phyloP scores from a whole-genome alignment of 2,797 vertebrate genomes.

The Xenentodon cancila region DNA sequence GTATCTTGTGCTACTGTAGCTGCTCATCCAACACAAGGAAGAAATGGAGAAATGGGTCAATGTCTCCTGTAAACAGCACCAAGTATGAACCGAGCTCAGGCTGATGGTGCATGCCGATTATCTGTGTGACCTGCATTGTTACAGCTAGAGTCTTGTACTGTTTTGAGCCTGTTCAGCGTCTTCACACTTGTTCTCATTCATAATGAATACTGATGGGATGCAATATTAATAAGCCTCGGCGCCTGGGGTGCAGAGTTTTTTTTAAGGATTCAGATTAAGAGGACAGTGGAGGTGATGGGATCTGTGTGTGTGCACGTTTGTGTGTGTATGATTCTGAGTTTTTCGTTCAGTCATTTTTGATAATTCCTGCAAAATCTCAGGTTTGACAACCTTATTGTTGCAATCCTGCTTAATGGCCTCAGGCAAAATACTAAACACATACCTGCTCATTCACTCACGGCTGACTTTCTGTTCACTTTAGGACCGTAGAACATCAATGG shows the following conservation, averaged over 20 bases:
- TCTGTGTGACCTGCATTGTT: conserved; percentile 74
- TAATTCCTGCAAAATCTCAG: conserved; percentile 23
- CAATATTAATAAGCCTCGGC: conserved; percentile 81
- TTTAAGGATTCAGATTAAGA: conserved; percentile 77
- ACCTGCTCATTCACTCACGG: conserved; percentile 4
- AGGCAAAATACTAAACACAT: conserved; percentile 19
- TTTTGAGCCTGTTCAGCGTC: conserved; percentile 72
- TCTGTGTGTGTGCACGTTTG: conserved; percentile 10
- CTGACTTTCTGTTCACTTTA: background rate
- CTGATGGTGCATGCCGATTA: conserved; percentile 54
- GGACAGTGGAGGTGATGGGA: conserved; percentile 64
- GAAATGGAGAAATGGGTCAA: conserved; percentile 20
- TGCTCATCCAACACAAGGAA: too few species aligned
- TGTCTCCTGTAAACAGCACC: conserved; percentile 27
- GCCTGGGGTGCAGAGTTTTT: conserved; percentile 70
- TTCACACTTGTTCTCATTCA: conserved; percentile 85
- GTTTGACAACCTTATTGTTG: conserved; percentile 17
- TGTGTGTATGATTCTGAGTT: conserved; percentile 31
- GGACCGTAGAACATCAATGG: background rate
- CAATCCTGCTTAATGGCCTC: background rate
- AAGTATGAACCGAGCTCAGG: conserved; percentile 27
- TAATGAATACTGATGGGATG: conserved; percentile 79
- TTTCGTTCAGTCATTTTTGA: conserved; percentile 46
- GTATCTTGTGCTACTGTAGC: too few species aligned
- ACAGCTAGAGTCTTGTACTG: conserved; percentile 60